Evolutionary conservation across 1,140 invertebrate genomes (phyloP).

Genomic region (Drosophila virilis): DNA sequence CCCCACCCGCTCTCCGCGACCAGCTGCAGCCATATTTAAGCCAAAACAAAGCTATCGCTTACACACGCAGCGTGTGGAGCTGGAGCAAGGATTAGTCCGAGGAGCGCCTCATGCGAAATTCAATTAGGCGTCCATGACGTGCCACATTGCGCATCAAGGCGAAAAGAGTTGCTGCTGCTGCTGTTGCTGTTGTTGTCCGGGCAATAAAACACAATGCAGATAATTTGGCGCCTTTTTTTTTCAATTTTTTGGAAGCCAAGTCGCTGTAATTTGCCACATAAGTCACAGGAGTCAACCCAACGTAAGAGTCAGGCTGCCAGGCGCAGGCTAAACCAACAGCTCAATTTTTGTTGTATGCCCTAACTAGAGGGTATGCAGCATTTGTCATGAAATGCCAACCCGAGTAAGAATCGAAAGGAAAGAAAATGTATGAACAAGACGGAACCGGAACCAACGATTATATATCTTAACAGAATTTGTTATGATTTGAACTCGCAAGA

Average conservation of each 20-base stretch:
- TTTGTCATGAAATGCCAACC: neutral
- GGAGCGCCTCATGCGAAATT: constrained; percentile 63
- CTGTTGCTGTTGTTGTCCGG: constrained; percentile 16
- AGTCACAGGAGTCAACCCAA: constrained; percentile 76
- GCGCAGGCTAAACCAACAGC: constrained; percentile 57
- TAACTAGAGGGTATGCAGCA: neutral
- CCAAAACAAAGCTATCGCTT: constrained; percentile 81
- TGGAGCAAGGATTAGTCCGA: constrained; percentile 64
- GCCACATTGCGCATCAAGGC: constrained; percentile 50
- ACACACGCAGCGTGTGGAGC: constrained; percentile 50
- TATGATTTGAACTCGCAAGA: too few species aligned
- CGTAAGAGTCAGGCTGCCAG: constrained; percentile 25
- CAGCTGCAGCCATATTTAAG: constrained; percentile 55
- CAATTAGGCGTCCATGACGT: constrained; percentile 79
- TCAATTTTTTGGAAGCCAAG: constrained; percentile 74
- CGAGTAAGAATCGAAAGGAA: neutral
- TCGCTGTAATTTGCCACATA: constrained; percentile 80
- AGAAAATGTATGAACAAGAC: neutral
- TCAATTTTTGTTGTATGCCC: constrained; percentile 46
- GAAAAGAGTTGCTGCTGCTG: constrained; percentile 34
- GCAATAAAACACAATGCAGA: constrained; percentile 80
- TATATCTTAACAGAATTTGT: too few species aligned
- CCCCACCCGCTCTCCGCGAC: neutral
- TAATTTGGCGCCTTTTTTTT: constrained; percentile 71
- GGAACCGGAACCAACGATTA: too few species aligned